Evolutionary conservation across 2,113 vertebrate species (phyloP), one percentile per base, ranked within the genome.

Genomic region (Pygoscelis antarcticus): DNA sequence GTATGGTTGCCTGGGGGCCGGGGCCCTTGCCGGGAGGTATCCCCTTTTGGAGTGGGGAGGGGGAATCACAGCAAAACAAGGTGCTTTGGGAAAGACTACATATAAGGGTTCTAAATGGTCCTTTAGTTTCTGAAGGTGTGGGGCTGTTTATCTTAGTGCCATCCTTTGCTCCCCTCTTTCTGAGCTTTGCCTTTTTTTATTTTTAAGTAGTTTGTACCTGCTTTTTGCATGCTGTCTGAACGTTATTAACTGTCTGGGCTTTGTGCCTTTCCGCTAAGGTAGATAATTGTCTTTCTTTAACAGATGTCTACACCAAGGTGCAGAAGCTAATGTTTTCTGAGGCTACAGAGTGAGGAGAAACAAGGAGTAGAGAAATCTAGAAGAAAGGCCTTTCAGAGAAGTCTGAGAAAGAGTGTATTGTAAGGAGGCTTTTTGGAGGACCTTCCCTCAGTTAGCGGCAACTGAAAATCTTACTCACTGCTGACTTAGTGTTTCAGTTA

Each of bases 71-170:
- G 22, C 19, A 19, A 5, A 27, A 13, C 12, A 3, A 27, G 44
- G 1, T 51, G 20, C 30, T 20, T 20, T 18, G n/a, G 12, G 18
- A 8, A 26, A 21, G 38, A 2, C 8, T 11, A 3, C 38, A 6
- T 7, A 7, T 1, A 22, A 13, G 27, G 46, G 38, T 7, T 38
- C 22, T 13, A 3, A 46, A 5, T 13, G 61, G 4, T 1, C 38
- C 46, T 32, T 10, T 27, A 2, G 19, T 18, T 34, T 19, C 49
- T 20, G 68, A 61, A 21, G 19, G 23, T 4, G 8, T 5, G 12
- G 30, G 9, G 5, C 26, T 13, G 25, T 25, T 15, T 7, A 2
- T 9, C 30, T 21, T 2, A 1, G 30, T 7, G 65, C 25, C 6
- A 1, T 6, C 21, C 30, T 44, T 18, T 29, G 23, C 6, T 29